Base-by-base conservation (phyloP, 2,797 vertebrate genomes). In the Apogon hyalosoma region DNA sequence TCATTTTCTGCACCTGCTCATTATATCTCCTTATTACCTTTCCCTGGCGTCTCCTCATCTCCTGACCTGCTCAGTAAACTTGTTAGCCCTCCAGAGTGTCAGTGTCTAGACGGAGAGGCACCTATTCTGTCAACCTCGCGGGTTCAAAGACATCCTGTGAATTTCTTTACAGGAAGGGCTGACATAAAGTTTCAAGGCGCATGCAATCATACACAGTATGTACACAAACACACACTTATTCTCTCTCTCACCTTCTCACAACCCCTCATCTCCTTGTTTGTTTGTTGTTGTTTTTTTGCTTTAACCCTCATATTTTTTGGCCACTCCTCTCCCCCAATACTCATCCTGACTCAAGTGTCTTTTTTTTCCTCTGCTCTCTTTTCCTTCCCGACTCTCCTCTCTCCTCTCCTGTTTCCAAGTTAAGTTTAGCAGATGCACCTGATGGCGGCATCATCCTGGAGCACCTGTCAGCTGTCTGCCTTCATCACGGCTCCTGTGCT, bases 401-500 rank as follows among this genome's bases (percentile, higher is more conserved):
- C 19, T 16, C 16, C 40, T 15, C 58, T 15, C 47, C 39, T 49
- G 74, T 87, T 86, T 88, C 50, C 0, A 75, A 82, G 88, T 91
- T 92, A 88, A 89, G 90, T 90, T 92, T 90, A 90, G 91, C 92
- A 91, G 91, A 85, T 89, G 90, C 88, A 84, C 89, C 90, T 90
- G 91, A 89, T 87, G 91, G 92, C 84, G 66, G 88, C 88, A 85
- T 84, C 87, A 93, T 89, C 90, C 90, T 88, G 85, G 80, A 90
- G 90, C 88, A 90, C 87, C 92, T 94, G 93, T 94, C 93, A 94
- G 87, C 89, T 90, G 90, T 90, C 92, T 91, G 78, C 92, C 93
- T 93, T 93, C 90, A 93, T 93, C 93, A 90, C 66, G 65, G 85
- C 82, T 89, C 79, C 85, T 85, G 69, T 36, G 87, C 87, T 88